Evolutionary conservation across 2,113 vertebrate species (phyloP), one percentile per base, ranked within the genome.

Genomic region (Oryzias woworae): DNA sequence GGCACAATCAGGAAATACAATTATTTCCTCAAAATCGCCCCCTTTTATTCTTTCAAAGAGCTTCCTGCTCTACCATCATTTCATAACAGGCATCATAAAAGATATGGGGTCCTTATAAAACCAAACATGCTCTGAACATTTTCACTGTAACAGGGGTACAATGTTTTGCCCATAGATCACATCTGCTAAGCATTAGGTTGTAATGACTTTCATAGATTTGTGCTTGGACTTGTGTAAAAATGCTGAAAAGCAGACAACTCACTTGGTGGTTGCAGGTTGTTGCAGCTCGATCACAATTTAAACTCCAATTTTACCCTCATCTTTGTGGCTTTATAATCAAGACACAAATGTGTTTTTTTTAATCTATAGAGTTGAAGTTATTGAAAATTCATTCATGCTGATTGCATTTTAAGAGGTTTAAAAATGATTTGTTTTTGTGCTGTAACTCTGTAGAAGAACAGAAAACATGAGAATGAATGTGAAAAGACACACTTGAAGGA

Each of bases 161-260:
- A 68, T 58, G 22, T 24, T 59, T 52, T 51, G 43, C 51, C 45
- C 18, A 24, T 55, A 66, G 55, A 71, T 81, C 60, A 78, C 80
- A 83, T 78, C 72, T 83, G 75, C 52, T 58, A 77, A 14, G 31
- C 54, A 85, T 81, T 64, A 83, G 66, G 18, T 36, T 23, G 4
- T 63, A 71, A 74, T 78, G 51, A 43, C 44, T 68, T 50, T 69
- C 20, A 58, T 58, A 60, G 76, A 73, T 44, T 71, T 50, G 71
- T 73, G 75, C 78, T 85, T 81, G 63, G 66, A 53, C 24, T 62
- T 43, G 3, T 64, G 51, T 73, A 72, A 60, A 62, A 58, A 15
- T 71, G 10, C 20, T 61, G 13, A 55, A 63, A 69, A 10, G 49
- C 55, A 59, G 69, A 53, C 59, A 64, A 50, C 49, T 45, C 26